Base-by-base conservation (phyloP, 1,140 invertebrate species). In the Danaus plexippus region DNA sequence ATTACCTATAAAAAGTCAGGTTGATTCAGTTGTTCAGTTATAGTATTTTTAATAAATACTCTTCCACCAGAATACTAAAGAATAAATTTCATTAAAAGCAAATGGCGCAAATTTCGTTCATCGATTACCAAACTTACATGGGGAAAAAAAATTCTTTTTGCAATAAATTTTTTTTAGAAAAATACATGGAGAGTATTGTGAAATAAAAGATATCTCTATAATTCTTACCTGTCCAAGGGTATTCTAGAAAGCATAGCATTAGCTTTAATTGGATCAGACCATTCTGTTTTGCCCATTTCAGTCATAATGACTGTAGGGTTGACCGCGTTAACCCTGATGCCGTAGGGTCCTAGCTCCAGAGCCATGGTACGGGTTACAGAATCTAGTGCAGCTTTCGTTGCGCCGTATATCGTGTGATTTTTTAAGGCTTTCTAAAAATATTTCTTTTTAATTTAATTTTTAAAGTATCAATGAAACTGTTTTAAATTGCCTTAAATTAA, bases 281-380 rank as follows among this genome's bases (percentile, higher is more conserved):
- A 98, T 10, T 90, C 92, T 11, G 91, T 73, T 68, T 88, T 90
- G 0, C 94, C 95, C 95, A 98, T 96, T 58, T 92, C 93, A 0
- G 96, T 98, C 88, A 96, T 88, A 9, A 96, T 94, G 0, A 97
- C 95, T 0, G 95, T 97, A 5, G 97, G 96, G 87, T 97, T 96
- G 0, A 98, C 92, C 47, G 90, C 89, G 72, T 98, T 98, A 0
- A 96, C 93, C 57, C 97, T 90, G 56, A 98, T 97, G 52, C 94
- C 92, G 58, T 93, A 86, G 0, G 91, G 90, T 0, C 96, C 96
- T n/a, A 98, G 85, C 85, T 98, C 96, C 11, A 96, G 71, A 0
- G 96, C 96, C 90, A 96, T 92, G 1, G 91, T 89, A 68, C 92
- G 91, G 3, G 91, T 92, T 10, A 93, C 69, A 47, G 90, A 89